Evolutionary conservation across 2,797 vertebrate genomes (phyloP).

Genomic region (Neostethus bicornis): DNA sequence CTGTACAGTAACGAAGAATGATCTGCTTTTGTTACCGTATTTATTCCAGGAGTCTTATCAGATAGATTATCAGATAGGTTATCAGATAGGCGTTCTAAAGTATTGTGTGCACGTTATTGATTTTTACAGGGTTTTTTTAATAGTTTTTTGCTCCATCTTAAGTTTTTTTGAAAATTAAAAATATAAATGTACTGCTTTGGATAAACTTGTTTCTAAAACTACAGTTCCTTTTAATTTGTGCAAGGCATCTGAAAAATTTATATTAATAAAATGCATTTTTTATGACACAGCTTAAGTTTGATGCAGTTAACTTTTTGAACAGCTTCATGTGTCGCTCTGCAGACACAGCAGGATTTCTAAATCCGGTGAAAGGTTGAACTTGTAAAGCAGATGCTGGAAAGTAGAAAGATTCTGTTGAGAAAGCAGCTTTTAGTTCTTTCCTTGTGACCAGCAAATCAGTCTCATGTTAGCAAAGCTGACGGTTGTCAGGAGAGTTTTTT

Average conservation of each 20-base stretch:
- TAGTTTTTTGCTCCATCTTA: no score
- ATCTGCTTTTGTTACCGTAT: slow-evolving; percentile 18
- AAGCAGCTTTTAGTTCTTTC: slow-evolving; percentile 11
- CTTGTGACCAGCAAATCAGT: slow-evolving; percentile 35
- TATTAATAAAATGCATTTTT: no score
- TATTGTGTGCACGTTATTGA: no score
- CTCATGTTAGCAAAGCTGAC: slow-evolving; percentile 2
- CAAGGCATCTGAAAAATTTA: no score
- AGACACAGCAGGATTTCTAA: background rate
- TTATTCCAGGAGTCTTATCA: slow-evolving; percentile 45
- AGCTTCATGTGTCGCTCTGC: background rate
- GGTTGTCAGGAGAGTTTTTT: background rate
- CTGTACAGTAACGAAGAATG: slow-evolving; percentile 41
- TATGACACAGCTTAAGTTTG: no score
- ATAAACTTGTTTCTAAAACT: no score
- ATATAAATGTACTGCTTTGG: no score
- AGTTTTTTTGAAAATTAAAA: no score
- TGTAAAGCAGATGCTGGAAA: slow-evolving; percentile 58
- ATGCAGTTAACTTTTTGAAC: background rate
- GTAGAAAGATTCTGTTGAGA: slow-evolving; percentile 48
- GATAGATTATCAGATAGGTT: no score
- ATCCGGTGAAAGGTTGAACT: background rate
- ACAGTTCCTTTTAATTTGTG: no score
- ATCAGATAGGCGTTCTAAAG: slow-evolving; percentile 14
- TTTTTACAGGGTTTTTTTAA: background rate